Evolutionary conservation across 2,888 invertebrate species (phyloP).

Genomic region (Trissoscelio sp.): DNA sequence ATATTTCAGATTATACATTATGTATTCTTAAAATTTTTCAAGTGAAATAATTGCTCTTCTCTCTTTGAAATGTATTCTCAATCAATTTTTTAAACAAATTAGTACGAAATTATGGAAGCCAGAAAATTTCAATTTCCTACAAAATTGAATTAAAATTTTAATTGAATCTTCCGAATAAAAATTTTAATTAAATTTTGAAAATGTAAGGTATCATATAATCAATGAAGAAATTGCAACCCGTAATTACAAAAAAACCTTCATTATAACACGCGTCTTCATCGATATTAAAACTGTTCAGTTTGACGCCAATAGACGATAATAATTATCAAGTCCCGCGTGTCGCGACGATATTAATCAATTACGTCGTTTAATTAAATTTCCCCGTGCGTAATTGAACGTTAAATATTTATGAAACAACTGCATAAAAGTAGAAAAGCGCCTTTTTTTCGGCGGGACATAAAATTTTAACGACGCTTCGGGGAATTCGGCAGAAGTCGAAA

Average conservation of each 20-base stretch:
- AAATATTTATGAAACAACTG: conserved; percentile 23
- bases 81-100: too few relatives aligned
- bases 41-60: too few relatives aligned
- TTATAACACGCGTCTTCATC: neutral
- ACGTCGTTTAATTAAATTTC: conserved; percentile 16
- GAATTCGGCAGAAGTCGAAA: conserved; percentile 31
- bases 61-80: too few relatives aligned
- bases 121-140: too few relatives aligned
- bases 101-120: too few relatives aligned
- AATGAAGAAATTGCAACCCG: too few relatives aligned
- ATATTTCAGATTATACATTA: too few relatives aligned
- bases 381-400: conserved; percentile 14
- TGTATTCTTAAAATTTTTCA: too few relatives aligned
- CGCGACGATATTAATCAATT: conserved; percentile 27
- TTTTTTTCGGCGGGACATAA: conserved; percentile 9
- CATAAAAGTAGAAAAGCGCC: neutral
- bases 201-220: too few relatives aligned
- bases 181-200: too few relatives aligned
- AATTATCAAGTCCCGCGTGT: conserved; percentile 15
- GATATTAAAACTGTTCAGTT: conserved; percentile 8
- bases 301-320: conserved; percentile 17
- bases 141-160: too few relatives aligned
- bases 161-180: too few relatives aligned
- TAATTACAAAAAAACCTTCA: neutral
- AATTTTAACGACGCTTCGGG: conserved; percentile 30